A percentile compares a stretch with the other conserved stretches of the same genome.
phyloP scores from a whole-genome alignment of 2,888 invertebrate species.

The Drosophila subquinaria region DNA sequence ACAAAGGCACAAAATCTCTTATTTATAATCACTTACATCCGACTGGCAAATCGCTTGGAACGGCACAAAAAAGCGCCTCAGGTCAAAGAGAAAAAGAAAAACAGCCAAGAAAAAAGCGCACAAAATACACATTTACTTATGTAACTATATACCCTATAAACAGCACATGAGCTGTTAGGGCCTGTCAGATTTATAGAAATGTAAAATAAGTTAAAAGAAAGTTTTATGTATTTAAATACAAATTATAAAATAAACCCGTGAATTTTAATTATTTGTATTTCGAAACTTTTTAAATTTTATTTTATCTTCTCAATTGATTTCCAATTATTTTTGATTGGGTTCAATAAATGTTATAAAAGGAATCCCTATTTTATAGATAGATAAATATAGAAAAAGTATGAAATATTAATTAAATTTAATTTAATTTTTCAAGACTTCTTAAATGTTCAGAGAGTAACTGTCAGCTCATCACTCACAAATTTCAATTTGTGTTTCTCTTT shows the following conservation, averaged over 20 bases:
- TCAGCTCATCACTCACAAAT: not conserved
- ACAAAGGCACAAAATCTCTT: conserved; percentile 59
- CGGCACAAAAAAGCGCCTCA: conserved; percentile 39
- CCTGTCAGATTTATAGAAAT: not conserved
- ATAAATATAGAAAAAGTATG: too few relatives aligned
- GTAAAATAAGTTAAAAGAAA: not conserved
- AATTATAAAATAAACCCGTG: too few relatives aligned
- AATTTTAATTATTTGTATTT: too few relatives aligned
- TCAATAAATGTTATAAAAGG: too few relatives aligned
- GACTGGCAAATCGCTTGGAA: conserved; percentile 52
- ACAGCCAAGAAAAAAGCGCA: conserved; percentile 22
- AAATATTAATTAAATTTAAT: too few relatives aligned
- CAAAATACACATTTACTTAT: conserved; percentile 23
- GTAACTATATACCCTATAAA: conserved; percentile 29
- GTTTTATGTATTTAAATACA: too few relatives aligned
- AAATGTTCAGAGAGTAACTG: not conserved
- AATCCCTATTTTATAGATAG: too few relatives aligned
- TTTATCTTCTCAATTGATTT: too few relatives aligned
- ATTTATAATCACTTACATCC: conserved; percentile 77
- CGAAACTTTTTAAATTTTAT: too few relatives aligned
- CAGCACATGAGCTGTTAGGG: not conserved
- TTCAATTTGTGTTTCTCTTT: not conserved
- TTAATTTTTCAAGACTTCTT: too few relatives aligned
- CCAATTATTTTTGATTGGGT: too few relatives aligned
- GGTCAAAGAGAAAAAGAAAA: conserved; percentile 24